Percentiles rank a stretch among this genome's conserved stretches.
phyloP scores from a whole-genome alignment of 2,797 vertebrate species.

The Lophius americanus region DNA sequence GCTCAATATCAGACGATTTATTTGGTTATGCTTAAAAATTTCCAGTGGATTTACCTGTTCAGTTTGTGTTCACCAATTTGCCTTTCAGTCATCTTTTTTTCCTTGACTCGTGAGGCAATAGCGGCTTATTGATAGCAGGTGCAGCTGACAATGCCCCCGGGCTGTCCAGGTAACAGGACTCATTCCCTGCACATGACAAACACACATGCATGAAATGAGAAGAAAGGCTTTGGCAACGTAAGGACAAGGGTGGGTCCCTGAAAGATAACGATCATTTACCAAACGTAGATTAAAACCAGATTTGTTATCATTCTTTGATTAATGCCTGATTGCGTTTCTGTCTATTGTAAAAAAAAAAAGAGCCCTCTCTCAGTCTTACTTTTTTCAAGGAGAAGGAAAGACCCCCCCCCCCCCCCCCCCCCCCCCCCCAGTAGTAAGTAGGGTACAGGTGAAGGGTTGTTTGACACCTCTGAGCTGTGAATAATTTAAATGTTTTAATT shows the following conservation, averaged over 20 bases:
- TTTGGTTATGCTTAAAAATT: neutral
- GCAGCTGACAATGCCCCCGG: conserved; percentile 49
- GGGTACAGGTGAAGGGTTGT: conserved; percentile 34
- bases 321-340: neutral
- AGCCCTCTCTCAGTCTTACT: too few relatives aligned
- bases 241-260: conserved; percentile 6
- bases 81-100: conserved; percentile 17
- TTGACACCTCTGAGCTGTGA: conserved; percentile 52
- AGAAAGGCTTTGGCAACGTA: conserved; percentile 11
- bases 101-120: conserved; percentile 47
- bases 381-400: too few relatives aligned
- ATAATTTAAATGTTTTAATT: conserved; percentile 71
- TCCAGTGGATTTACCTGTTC: neutral
- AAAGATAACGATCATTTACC: neutral
- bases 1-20: neutral
- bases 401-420: too few relatives aligned
- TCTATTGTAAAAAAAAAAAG: too few relatives aligned
- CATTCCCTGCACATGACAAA: conserved; percentile 44
- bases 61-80: conserved; percentile 46
- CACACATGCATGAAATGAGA: conserved; percentile 30
- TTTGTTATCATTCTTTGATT: neutral
- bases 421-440: too few relatives aligned
- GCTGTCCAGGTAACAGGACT: conserved; percentile 63
- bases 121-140: conserved; percentile 50
- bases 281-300: neutral